Conservation (phyloP, 2,797 vertebrate genomes). For the Acipenser transmontanus region DNA sequence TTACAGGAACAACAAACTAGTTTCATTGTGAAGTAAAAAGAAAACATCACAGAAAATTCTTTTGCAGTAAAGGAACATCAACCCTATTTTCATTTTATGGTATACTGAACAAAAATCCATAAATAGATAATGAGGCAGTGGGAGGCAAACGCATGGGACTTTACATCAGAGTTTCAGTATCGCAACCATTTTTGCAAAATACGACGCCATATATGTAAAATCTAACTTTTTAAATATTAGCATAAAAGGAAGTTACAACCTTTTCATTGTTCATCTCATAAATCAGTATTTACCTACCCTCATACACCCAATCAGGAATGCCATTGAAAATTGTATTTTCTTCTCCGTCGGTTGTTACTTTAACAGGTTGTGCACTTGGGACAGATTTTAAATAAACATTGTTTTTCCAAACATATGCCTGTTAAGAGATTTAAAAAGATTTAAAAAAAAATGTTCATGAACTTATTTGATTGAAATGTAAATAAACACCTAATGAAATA, state of each 20-base stretch:
- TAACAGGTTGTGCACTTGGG: constrained; percentile 55
- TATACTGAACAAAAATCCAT: no score
- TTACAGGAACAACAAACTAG: no score
- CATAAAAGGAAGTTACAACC: neutral
- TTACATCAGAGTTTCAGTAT: no score
- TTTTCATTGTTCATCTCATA: neutral
- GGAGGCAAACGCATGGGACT: no score
- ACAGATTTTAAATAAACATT: constrained; percentile 76
- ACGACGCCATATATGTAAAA: no score
- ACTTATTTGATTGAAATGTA: constrained; percentile 1
- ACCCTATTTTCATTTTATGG: no score
- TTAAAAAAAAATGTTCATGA: neutral
- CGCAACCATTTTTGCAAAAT: no score
- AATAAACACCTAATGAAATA: neutral
- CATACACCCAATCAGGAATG: constrained; percentile 93
- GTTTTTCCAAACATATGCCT: constrained; percentile 83
- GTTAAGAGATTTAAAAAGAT: constrained; percentile 19
- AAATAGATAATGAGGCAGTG: no score
- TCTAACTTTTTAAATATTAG: neutral
- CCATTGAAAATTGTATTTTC: constrained; percentile 86
- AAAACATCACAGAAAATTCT: no score
- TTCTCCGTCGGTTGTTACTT: constrained; percentile 78
- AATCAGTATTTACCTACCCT: constrained; percentile 63
- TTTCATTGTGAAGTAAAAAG: no score
- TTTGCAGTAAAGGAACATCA: no score